Base-by-base conservation (phyloP, 2,888 invertebrate species). In the Eulithis testata region DNA sequence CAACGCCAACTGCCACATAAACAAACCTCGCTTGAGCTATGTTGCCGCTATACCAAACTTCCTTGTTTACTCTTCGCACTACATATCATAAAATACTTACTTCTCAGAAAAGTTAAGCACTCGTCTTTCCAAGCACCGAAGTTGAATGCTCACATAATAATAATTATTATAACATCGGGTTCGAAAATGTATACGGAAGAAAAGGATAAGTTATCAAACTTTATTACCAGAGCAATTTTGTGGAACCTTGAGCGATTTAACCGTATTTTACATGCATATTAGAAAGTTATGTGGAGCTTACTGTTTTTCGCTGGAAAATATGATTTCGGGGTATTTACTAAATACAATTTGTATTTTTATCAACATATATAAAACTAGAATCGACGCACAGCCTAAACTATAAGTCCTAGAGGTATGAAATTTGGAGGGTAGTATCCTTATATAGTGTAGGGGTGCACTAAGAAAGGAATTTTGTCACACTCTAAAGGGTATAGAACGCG, bases 1-100 rank as follows among this genome's bases (percentile, higher is more conserved):
- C 84, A 81, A 84, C 82, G 82, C 85, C 89, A 87, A 90, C 89
- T 90, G 88, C 87, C 85, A 86, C 85, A 89, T 88, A 91, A 91
- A 89, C 88, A 88, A 90, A 86, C 81, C 84, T 79, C 77, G 73
- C 80, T 79, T 80, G 70, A 80, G 81, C 81, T 81, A 82, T 80
- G 83, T 81, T 80, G 79, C 78, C 79, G 81, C 81, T 82, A 84
- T 85, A 84, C 75, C 78, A 73, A 89, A 89, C 86, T 89, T 88
- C 79, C 76, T 76, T 85, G 83, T 85, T 85, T 83, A 84, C 82
- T 85, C 80, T 81, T 80, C 81, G 77, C 79, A 79, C 81, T 82
- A 82, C 83, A 81, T 82, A 82, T 84, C 82, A 81, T 85, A 83
- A 85, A 85, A 79, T 75, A 75, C 78, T 71, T 75, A 75, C 78